Percentiles rank a stretch among this genome's conserved stretches.
Conservation (phyloP, 2,113 vertebrate genomes). For the Dryoscopus gambensis region DNA sequence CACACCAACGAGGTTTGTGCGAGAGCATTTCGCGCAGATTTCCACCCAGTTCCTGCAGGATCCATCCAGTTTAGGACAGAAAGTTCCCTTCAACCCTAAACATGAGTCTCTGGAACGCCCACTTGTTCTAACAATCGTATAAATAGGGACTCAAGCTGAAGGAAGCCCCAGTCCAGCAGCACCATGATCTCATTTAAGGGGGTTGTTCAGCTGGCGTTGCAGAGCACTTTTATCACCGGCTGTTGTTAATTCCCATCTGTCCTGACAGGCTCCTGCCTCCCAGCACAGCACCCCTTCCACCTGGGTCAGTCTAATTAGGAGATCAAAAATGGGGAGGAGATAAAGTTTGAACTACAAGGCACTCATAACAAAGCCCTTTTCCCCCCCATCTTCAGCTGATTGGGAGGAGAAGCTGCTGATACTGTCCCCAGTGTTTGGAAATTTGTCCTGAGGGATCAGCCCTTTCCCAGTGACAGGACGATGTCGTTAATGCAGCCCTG, state of each 20-base stretch:
- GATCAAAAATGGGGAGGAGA: neutral
- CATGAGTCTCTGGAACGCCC: neutral
- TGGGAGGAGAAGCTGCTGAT: neutral
- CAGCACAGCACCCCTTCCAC: neutral
- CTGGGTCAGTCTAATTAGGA: neutral
- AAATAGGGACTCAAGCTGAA: neutral
- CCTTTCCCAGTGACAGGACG: neutral
- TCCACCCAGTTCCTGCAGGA: neutral
- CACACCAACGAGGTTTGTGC: rapidly evolving
- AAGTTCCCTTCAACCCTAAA: neutral
- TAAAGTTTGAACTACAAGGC: neutral
- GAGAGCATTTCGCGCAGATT: neutral
- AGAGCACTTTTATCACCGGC: neutral
- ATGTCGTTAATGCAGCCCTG: neutral
- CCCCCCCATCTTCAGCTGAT: neutral
- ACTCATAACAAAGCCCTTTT: neutral
- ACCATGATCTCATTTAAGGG: neutral
- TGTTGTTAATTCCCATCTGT: neutral
- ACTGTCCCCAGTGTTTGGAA: neutral
- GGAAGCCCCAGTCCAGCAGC: neutral
- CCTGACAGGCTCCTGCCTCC: neutral
- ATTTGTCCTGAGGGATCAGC: neutral
- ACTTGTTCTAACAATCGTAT: neutral
- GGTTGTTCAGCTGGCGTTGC: neutral
- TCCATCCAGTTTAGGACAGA: neutral